Conservation (phyloP, 2,113 vertebrate species). For the Steatornis caripensis region DNA sequence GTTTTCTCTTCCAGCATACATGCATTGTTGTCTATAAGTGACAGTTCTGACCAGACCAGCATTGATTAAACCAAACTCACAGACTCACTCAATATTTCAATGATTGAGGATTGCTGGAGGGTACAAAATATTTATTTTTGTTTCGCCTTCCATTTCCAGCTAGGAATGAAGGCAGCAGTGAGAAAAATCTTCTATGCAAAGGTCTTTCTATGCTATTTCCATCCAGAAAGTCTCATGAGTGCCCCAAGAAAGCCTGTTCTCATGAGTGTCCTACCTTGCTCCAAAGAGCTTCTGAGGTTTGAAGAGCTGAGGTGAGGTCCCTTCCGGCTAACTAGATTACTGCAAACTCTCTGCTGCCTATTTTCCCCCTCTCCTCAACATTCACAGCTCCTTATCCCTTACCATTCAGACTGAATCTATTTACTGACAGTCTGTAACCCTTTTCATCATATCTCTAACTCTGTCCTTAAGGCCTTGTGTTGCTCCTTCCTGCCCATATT, state of each 20-base stretch:
- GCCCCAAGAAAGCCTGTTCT: background rate
- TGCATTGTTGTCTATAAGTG: background rate
- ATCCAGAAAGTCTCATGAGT: background rate
- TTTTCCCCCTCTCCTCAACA: background rate
- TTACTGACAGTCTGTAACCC: background rate
- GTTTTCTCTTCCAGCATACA: background rate
- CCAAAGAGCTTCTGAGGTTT: background rate
- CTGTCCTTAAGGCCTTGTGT: background rate
- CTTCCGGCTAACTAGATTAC: background rate
- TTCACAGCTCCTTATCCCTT: background rate
- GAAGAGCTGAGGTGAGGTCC: background rate
- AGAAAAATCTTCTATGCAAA: background rate
- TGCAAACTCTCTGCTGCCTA: background rate
- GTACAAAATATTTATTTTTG: background rate
- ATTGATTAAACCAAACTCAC: conserved; percentile 36
- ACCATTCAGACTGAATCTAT: background rate
- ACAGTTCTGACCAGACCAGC: background rate
- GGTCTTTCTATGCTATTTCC: background rate
- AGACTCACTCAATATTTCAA: conserved; percentile 18
- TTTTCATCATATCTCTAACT: background rate
- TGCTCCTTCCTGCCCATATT: background rate
- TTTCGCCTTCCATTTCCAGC: background rate
- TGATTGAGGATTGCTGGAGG: background rate
- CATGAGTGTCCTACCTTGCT: background rate
- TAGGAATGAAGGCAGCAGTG: background rate